A percentile compares a stretch with the other conserved stretches of the same genome.
Evolutionary conservation across 2,797 vertebrate genomes (phyloP).

Genomic region (Esox masquinongy): DNA sequence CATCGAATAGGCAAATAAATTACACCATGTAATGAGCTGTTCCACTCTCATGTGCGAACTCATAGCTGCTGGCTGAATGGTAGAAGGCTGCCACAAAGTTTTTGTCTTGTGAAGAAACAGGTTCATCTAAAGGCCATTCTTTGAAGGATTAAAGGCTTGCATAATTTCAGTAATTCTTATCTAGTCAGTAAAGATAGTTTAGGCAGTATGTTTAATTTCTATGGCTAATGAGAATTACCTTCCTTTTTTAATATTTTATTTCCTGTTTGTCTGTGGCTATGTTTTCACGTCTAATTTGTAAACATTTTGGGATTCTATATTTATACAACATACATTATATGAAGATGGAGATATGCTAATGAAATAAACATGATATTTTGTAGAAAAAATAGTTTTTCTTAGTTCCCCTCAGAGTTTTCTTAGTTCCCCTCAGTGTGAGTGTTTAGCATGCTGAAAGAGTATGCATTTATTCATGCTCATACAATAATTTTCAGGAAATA

Average conservation of each 20-base stretch:
- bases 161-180: conserved; percentile 65
- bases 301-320: background rate
- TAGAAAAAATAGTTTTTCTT: background rate
- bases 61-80: conserved; percentile 57
- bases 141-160: conserved; percentile 63
- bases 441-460: background rate
- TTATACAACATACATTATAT: background rate
- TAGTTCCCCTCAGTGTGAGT: background rate
- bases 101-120: conserved; percentile 55
- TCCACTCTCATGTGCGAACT: conserved; percentile 55
- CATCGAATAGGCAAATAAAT: conserved; percentile 71
- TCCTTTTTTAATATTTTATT: background rate
- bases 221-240: background rate
- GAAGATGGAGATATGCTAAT: background rate
- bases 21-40: conserved; percentile 68
- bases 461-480: background rate
- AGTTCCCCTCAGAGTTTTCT: background rate
- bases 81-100: conserved; percentile 47
- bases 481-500: background rate
- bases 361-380: background rate
- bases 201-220: conserved; percentile 12
- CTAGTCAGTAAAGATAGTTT: conserved; percentile 51
- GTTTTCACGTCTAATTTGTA: no score
- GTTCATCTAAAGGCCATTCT: conserved; percentile 66
- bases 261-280: background rate